phyloP scores from a whole-genome alignment of 2,888 invertebrate species.

The Noctua janthe region DNA sequence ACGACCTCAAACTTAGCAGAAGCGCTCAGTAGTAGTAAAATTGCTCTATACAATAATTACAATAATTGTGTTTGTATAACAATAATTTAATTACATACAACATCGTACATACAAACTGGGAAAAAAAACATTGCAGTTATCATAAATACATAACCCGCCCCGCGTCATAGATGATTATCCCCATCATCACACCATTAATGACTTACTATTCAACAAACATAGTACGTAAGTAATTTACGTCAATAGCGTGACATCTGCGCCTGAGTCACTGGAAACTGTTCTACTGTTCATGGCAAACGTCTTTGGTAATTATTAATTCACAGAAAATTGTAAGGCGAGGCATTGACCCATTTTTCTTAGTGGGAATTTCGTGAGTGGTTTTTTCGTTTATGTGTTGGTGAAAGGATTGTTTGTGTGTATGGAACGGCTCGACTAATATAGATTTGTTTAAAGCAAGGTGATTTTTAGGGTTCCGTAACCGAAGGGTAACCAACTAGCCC shows the following conservation, averaged over 20 bases:
- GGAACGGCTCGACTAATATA: not conserved
- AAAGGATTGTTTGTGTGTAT: not conserved
- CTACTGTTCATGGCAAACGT: slow-evolving; percentile 48
- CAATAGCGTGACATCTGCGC: slow-evolving; percentile 59
- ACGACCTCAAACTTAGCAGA: not conserved
- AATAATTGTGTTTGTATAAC: not conserved
- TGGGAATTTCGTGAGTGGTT: not conserved
- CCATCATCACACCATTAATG: slow-evolving; percentile 24
- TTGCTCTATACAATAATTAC: not conserved
- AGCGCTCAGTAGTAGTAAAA: not conserved
- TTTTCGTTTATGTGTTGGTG: not conserved
- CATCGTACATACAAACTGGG: not conserved
- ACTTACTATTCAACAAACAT: slow-evolving; percentile 20
- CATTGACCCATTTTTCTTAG: slow-evolving; percentile 57
- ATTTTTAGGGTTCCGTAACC: not conserved
- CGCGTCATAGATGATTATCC: slow-evolving; percentile 17
- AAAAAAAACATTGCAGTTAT: slow-evolving; percentile 6
- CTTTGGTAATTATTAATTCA: slow-evolving; percentile 64
- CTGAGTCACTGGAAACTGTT: slow-evolving; percentile 54
- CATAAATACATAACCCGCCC: not conserved
- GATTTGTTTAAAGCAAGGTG: not conserved
- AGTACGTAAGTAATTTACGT: slow-evolving; percentile 51
- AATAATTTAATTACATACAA: not conserved
- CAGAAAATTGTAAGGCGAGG: slow-evolving; percentile 50
- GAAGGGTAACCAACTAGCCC: too few species aligned